Percentiles rank a stretch among this genome's conserved stretches.
phyloP scores from a whole-genome alignment of 64 coral and sea anemone species.

The Anthopleura sola region DNA sequence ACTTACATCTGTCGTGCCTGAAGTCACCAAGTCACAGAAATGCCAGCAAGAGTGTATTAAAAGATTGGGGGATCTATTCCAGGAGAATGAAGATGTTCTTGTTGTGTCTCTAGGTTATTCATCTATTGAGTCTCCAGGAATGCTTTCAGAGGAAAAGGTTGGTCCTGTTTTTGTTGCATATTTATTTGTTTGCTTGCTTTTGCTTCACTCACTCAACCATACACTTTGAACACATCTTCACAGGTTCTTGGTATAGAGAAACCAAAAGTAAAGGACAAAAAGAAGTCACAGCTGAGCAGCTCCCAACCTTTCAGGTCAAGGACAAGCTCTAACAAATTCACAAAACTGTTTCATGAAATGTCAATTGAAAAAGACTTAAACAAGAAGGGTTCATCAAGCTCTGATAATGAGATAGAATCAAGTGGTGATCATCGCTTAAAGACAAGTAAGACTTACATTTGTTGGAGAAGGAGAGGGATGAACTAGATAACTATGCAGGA shows the following conservation, averaged over 20 bases:
- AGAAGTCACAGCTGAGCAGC: background rate
- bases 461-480: no score
- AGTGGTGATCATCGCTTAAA: slow-evolving; percentile 6
- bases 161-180: background rate
- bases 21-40: slow-evolving; percentile 25
- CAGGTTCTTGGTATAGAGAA: slow-evolving; percentile 20
- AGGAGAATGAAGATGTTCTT: slow-evolving; percentile 53
- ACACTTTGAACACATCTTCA: background rate
- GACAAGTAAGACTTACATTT: background rate
- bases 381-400: background rate
- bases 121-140: slow-evolving; percentile 58
- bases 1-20: slow-evolving; percentile 10
- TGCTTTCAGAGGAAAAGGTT: slow-evolving; percentile 78
- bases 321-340: slow-evolving; percentile 10
- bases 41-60: slow-evolving; percentile 46
- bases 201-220: background rate
- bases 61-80: slow-evolving; percentile 18
- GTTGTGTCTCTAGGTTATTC: slow-evolving; percentile 62
- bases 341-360: slow-evolving; percentile 22
- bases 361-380: slow-evolving; percentile 28
- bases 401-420: slow-evolving; percentile 9
- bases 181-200: background rate
- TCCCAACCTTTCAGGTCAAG: background rate
- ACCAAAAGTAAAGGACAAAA: background rate
- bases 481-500: no score